Base-by-base conservation (phyloP, 1,140 invertebrate genomes). In the Fopius arisanus region DNA sequence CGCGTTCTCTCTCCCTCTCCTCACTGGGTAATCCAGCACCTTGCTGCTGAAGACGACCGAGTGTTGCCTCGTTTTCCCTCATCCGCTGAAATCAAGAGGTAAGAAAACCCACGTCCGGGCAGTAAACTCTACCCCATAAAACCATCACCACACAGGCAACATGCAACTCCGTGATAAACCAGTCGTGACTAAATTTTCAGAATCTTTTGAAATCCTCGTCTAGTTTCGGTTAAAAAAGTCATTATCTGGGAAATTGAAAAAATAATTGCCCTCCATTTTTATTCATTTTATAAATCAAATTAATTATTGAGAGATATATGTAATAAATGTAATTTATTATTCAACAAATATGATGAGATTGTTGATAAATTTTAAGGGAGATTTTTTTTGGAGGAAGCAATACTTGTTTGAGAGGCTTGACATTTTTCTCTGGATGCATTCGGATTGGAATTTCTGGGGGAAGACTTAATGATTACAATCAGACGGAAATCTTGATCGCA, bases 1-100 rank as follows among this genome's bases (percentile, higher is more conserved):
- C 96, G 0, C 94, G 88, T 79, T 96, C 95, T 0, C 86, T 77
- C 73, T 96, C 95, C 0, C 95, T 90, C 81, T 97, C 94, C 41
- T 88, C 86, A 31, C 81, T 76, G 26, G 82, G 81, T 54, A 86
- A 79, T 37, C 83, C 80, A 14, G 78, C 78, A 68, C 84, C 83
- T 72, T 86, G 82, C 43, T 86, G 84, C 75, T 87, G 85, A 76
- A 88, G 81, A 83, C 93, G 89, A 68, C 93, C 92, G 48, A 94
- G 88, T 67, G 89, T 92, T 66, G 92, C 90, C 82, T 94, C 93
- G 84, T 90, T 93, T 82, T 95, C 93, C 78, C 92, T 90, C 89
- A 94, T 93, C 82, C 92, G 89, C 91, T 93, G 86, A 75, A 89
- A 89, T 82, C 84, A 87, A 86, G 79, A 80, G 81, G 85, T 80